phyloP scores from a whole-genome alignment of 2,113 vertebrate genomes.

The Antennarius striatus region DNA sequence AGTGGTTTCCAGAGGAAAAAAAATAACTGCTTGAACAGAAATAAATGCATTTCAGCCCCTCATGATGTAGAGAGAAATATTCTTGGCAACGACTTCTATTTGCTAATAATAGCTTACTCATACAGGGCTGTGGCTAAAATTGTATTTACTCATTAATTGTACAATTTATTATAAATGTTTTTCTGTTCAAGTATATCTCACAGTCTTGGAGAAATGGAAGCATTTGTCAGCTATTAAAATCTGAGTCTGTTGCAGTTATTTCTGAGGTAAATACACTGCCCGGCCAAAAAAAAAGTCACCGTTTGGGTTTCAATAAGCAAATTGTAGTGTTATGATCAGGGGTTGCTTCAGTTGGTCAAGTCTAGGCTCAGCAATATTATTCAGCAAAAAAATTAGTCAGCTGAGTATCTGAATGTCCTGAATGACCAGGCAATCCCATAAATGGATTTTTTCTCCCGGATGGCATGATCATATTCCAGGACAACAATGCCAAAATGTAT shows the following conservation, averaged over 20 bases:
- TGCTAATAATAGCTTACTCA: slow-evolving; percentile 14
- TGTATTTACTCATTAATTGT: slow-evolving; percentile 2
- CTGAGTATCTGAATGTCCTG: no score
- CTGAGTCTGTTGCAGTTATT: slow-evolving; percentile 4
- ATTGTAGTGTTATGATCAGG: no score
- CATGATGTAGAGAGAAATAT: neutral
- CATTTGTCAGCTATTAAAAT: neutral
- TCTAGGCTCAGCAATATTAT: no score
- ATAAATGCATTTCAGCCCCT: slow-evolving; percentile 39
- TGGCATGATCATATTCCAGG: no score
- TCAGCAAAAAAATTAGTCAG: no score
- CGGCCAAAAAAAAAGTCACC: no score
- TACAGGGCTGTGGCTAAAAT: neutral
- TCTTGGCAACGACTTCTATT: slow-evolving; percentile 25
- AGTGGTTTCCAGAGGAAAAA: slow-evolving; percentile 23
- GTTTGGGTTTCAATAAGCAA: no score
- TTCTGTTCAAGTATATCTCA: no score
- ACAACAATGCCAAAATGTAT: no score
- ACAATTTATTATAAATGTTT: neutral
- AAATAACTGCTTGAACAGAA: slow-evolving; percentile 27
- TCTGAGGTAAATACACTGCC: slow-evolving; percentile 6
- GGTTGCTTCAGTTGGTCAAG: no score
- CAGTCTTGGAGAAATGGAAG: neutral
- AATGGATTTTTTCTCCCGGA: no score
- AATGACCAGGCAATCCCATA: no score